Percentiles rank a stretch among this genome's conserved stretches.
Evolutionary conservation across 92 coral and sea anemone species (phyloP).

Genomic region (Chrysogorgia sp.): DNA sequence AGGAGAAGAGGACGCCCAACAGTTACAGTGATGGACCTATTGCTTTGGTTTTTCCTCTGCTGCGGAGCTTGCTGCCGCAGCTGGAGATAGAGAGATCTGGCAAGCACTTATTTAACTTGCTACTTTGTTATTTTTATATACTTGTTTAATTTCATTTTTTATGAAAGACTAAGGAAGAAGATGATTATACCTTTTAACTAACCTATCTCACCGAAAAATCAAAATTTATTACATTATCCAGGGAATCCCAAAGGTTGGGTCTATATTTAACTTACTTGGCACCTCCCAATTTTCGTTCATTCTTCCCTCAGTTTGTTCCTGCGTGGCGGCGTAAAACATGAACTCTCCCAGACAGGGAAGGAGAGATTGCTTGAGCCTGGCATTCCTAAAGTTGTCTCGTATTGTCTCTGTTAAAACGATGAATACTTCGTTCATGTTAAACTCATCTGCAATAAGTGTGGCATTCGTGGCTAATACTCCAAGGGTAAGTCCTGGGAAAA

Average conservation of each 20-base stretch:
- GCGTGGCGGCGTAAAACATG: constrained; percentile 96
- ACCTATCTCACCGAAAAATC: not conserved
- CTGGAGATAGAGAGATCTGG: too few species aligned
- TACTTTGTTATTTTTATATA: too few species aligned
- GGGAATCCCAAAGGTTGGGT: not conserved
- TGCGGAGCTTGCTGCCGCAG: too few species aligned
- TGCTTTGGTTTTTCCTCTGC: too few species aligned
- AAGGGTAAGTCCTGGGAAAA: constrained; percentile 66
- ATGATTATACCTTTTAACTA: too few species aligned
- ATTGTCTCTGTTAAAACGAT: constrained; percentile 83
- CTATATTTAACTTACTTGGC: constrained; percentile 78
- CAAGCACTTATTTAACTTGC: too few species aligned
- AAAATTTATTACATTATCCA: not conserved
- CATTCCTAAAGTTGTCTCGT: constrained; percentile 93
- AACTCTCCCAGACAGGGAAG: constrained; percentile 96
- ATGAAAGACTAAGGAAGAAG: too few species aligned
- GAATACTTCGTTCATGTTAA: constrained; percentile 93
- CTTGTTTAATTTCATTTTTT: too few species aligned
- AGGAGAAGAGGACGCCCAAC: too few species aligned
- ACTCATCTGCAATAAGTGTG: constrained; percentile 90
- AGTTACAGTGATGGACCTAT: not conserved
- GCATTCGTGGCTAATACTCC: constrained; percentile 94
- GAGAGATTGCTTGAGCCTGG: constrained; percentile 82
- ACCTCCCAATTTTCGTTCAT: constrained; percentile 85
- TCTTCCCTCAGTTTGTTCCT: constrained; percentile 84